Conservation (phyloP, 2,888 invertebrate species). For the Phortica magna region DNA sequence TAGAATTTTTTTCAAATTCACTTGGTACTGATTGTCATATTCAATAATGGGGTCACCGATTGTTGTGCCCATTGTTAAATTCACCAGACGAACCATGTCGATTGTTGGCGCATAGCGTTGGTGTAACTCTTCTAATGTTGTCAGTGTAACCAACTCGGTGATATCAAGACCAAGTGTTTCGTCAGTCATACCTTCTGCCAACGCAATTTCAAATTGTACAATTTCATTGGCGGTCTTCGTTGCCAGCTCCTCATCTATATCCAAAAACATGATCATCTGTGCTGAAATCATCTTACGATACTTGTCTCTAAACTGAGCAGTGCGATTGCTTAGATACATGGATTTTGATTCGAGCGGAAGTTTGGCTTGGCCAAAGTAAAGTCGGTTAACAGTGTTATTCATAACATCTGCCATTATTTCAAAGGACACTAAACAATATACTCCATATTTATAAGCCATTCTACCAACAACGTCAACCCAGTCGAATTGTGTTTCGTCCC, state of each 20-base stretch:
- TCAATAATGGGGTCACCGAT: constrained; percentile 61
- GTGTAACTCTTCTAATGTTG: constrained; percentile 58
- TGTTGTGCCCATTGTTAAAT: constrained; percentile 57
- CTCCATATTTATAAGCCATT: constrained; percentile 59
- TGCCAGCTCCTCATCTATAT: constrained; percentile 50
- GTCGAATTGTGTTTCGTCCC: constrained; percentile 66
- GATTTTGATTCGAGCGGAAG: constrained; percentile 54
- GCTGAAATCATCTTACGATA: constrained; percentile 45
- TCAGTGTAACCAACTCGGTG: constrained; percentile 46
- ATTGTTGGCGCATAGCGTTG: constrained; percentile 57
- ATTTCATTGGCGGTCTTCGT: constrained; percentile 60
- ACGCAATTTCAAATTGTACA: constrained; percentile 65
- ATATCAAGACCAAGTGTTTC: constrained; percentile 50
- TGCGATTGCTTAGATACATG: constrained; percentile 61
- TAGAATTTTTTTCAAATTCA: constrained; percentile 59
- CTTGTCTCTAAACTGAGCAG: constrained; percentile 41
- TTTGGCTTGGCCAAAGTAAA: constrained; percentile 59
- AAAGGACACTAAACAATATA: constrained; percentile 55
- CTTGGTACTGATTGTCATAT: constrained; percentile 55
- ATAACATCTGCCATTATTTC: constrained; percentile 59
- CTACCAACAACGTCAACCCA: constrained; percentile 65
- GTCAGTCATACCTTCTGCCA: constrained; percentile 66
- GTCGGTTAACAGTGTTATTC: constrained; percentile 54
- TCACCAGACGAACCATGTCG: constrained; percentile 61
- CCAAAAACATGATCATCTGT: constrained; percentile 55